Conservation (phyloP, 2,888 invertebrate genomes). For the Conus canariensis region DNA sequence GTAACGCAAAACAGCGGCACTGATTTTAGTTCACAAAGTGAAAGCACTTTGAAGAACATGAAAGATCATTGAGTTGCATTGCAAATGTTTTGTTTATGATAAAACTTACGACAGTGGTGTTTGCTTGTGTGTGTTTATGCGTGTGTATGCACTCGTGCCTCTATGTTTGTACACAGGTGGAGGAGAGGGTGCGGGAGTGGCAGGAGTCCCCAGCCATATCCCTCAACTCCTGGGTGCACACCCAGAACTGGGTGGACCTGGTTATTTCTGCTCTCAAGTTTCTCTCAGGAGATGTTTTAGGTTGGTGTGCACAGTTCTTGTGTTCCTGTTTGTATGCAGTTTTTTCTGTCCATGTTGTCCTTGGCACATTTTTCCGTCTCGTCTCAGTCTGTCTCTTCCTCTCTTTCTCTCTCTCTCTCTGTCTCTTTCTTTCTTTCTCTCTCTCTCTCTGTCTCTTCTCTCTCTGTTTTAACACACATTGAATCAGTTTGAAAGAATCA, state of each 20-base stretch:
- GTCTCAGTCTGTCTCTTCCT: neutral
- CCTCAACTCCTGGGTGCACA: conserved; percentile 77
- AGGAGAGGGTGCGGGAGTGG: conserved; percentile 78
- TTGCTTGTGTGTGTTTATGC: neutral
- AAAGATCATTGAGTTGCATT: too few species aligned
- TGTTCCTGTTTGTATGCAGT: neutral
- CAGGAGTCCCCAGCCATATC: conserved; percentile 73
- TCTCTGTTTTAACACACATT: too few species aligned
- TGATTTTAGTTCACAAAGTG: too few species aligned
- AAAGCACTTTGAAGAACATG: too few species aligned
- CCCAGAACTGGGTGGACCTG: conserved; percentile 82
- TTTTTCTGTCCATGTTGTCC: too few species aligned
- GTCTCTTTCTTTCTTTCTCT: neutral
- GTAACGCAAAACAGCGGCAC: too few species aligned
- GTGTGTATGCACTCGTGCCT: neutral
- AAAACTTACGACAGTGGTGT: neutral
- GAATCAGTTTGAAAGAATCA: too few species aligned
- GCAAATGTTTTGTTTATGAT: too few species aligned
- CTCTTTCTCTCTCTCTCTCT: neutral
- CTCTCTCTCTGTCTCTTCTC: too few species aligned
- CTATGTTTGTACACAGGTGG: conserved; percentile 81
- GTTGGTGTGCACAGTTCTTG: conserved; percentile 62
- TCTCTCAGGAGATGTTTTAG: conserved; percentile 88
- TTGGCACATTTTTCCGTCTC: neutral
- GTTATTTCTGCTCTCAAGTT: conserved; percentile 90